Evolutionary conservation across 1,140 invertebrate species (phyloP).

Genomic region (Drosophila paulistorum): DNA sequence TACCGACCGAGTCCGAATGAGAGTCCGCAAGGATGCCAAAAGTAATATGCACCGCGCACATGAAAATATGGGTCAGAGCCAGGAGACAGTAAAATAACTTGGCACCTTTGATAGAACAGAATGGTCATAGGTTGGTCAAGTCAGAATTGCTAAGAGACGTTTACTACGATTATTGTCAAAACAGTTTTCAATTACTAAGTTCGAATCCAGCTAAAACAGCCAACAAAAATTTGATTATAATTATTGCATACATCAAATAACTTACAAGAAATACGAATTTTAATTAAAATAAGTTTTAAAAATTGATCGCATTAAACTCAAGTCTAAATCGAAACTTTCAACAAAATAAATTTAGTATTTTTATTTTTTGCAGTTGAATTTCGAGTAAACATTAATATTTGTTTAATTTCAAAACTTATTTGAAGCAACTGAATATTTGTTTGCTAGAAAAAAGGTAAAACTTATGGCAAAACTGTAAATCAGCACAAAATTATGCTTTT

Average conservation of each 20-base stretch:
- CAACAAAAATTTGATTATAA: too few species aligned
- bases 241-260: too few species aligned
- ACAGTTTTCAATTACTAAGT: slow-evolving; percentile 26
- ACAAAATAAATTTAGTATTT: too few species aligned
- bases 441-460: background rate
- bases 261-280: too few species aligned
- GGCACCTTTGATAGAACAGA: background rate
- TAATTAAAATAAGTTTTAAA: too few species aligned
- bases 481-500: slow-evolving; percentile 32
- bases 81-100: slow-evolving; percentile 11
- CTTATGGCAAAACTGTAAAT: slow-evolving; percentile 9
- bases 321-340: too few species aligned
- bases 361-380: too few species aligned
- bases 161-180: background rate
- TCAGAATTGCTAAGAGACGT: background rate
- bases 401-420: too few species aligned
- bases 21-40: slow-evolving; percentile 16
- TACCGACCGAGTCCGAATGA: slow-evolving; percentile 1
- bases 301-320: too few species aligned
- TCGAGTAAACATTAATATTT: too few species aligned
- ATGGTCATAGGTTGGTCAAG: background rate
- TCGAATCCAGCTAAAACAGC: too few species aligned
- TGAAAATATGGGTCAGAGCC: slow-evolving; percentile 16
- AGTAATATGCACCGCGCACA: slow-evolving; percentile 5
- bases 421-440: slow-evolving; percentile 25